A percentile compares a stretch with the other conserved stretches of the same genome.
These are phyloP conservation scores for Hemicordylus capensis DNA, from an alignment of 2,113 vertebrate genomes.

Conservation along the genomic window DNA sequence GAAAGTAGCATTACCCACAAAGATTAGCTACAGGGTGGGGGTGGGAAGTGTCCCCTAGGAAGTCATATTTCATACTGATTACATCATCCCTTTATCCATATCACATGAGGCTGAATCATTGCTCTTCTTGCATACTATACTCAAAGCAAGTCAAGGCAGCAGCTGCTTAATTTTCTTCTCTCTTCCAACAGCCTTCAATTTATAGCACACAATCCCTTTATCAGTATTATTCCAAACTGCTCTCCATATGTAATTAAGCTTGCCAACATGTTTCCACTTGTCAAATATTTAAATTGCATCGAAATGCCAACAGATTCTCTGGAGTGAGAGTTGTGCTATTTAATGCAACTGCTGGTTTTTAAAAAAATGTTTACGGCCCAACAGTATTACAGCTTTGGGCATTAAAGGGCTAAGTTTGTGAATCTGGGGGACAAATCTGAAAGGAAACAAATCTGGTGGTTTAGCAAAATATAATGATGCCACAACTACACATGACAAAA, in stretches of 20 bases:
- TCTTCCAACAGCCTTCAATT: conserved; percentile 11
- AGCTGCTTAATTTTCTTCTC: conserved; percentile 22
- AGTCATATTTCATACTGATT: conserved; percentile 19
- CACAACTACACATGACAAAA: too few species aligned
- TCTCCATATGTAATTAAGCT: neutral
- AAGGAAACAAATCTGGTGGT: neutral
- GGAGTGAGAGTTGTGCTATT: neutral
- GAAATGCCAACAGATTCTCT: neutral
- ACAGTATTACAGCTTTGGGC: neutral
- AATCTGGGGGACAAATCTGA: neutral
- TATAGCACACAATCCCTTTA: neutral
- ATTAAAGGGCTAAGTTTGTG: neutral
- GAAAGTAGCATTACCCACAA: neutral
- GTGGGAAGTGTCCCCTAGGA: neutral
- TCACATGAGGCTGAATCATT: conserved; percentile 13
- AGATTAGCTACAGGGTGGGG: neutral
- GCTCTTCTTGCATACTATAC: neutral
- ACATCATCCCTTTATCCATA: conserved; percentile 26
- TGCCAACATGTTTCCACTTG: conserved; percentile 25
- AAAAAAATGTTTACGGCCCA: neutral
- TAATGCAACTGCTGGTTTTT: neutral
- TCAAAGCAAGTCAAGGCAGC: conserved; percentile 24
- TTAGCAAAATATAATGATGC: neutral
- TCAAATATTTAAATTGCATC: conserved; percentile 6
- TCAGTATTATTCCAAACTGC: conserved; percentile 4